A percentile compares a stretch with the other conserved stretches of the same genome.
phyloP scores from a whole-genome alignment of 2,113 vertebrate genomes.

The Arizona elegans region DNA sequence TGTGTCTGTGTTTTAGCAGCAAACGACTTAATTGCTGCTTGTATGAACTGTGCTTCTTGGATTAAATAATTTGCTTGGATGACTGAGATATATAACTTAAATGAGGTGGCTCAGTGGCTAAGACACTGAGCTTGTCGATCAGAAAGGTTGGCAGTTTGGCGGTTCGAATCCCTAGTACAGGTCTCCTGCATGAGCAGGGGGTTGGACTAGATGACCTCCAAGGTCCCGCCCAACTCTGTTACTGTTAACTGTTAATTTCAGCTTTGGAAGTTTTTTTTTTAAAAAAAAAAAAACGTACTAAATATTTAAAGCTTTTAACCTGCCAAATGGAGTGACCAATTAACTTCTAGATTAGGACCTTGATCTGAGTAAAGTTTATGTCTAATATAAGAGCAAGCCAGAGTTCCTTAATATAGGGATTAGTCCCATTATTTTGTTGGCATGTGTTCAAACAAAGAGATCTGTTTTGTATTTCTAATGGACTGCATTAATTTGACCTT shows the following conservation, averaged over 20 bases:
- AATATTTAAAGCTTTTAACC: neutral
- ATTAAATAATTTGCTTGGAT: neutral
- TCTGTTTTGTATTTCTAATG: constrained; percentile 16
- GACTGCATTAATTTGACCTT: constrained; percentile 12
- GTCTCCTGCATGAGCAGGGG: too few relatives aligned
- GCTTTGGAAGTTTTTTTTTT: too few relatives aligned
- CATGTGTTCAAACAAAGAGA: neutral
- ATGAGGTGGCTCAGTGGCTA: neutral
- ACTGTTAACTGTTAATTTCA: too few relatives aligned
- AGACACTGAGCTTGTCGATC: too few relatives aligned
- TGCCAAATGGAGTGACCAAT: neutral
- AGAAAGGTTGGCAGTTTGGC: too few relatives aligned
- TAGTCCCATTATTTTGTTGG: neutral
- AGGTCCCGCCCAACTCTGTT: too few relatives aligned
- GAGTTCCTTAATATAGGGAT: neutral
- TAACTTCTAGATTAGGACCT: neutral
- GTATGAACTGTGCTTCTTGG: neutral
- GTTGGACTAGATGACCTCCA: too few relatives aligned
- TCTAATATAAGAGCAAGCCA: neutral
- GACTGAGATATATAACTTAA: neutral
- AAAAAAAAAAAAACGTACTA: too few relatives aligned
- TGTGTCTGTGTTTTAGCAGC: neutral
- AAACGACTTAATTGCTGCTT: neutral
- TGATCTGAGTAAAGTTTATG: neutral
- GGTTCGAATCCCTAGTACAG: too few relatives aligned